Evolutionary conservation across 2,113 vertebrate genomes (phyloP), one percentile per base, ranked within the genome.

Genomic region (Corythornis vintsioides): DNA sequence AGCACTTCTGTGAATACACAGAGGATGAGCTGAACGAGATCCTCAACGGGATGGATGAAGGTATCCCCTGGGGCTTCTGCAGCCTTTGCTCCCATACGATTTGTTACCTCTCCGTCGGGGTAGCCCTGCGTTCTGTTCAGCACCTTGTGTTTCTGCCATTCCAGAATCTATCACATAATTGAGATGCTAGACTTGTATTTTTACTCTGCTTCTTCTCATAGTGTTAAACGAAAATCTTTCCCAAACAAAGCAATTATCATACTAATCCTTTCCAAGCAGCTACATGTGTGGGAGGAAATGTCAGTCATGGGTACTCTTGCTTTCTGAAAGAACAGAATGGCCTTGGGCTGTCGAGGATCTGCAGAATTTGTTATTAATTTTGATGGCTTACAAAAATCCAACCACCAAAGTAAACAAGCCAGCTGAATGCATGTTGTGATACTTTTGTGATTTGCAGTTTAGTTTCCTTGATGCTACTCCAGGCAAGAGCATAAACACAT

Each of bases 21-120:
- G 99, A 99, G 71, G 99, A 99, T 47, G 99, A 99, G 21, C 97
- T 99, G 69, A 99, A 99, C 18, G 99, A 99, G 96, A 98, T 99
- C 84, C 97, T 99, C 20, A 99, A 99, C 4, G 99, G 99, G 93
- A 99, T 99, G 98, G 99, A 99, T 66, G 99, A 99, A 98, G 99
- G 99, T 99, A 98, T 38, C 61, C 42, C 3, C 4, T 15, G 26
- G 22, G 20, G 17, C 17, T 7, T 3, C 14, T 35, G 9, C 10
- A 52, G 14, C 25, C 60, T 65, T 48, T 57, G 40, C 45, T 87
- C 42, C 33, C 26, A 13, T 24, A 1, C 26, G 80, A 15, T 45
- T 64, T 83, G 2, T 67, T n/a, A 16, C 26, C 13, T 29, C 17
- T n/a, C n/a, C 31, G 18, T 29, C 28, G 18, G 53, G 28, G 53